Evolutionary conservation across 2,797 vertebrate genomes (phyloP), one percentile per base, ranked within the genome.

Genomic region (Pipistrellus kuhlii): DNA sequence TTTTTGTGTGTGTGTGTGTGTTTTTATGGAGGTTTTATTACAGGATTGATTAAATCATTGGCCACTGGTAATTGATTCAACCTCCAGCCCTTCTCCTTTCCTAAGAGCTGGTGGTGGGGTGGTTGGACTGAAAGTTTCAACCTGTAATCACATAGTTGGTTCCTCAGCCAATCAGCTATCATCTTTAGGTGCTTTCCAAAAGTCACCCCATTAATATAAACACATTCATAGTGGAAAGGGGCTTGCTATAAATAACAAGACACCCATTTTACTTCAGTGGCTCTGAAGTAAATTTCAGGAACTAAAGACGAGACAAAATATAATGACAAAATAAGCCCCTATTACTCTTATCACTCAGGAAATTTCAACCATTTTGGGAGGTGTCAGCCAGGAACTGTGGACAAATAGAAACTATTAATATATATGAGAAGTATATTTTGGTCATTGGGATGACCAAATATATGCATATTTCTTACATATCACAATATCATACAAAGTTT

Each of bases 351-450:
- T 38, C 51, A 78, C 53, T 57, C 48, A 72, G 48, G 35, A 72
- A 57, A 57, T 44, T 57, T 72, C 51, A 85, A 57, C 25, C 25
- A 48, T 71, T 85, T 85, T 68, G 51, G 82, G 66, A 85, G 71
- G 53, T 87, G 55, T 87, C 27, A 85, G 35, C 11, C 71, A 75
- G 41, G n/a, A 73, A 87, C 21, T 46, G 30, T 86, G 53, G 53
- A 62, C n/a, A 44, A 72, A 86, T 71, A 86, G 30, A 57, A 86
- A 73, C n/a, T 25, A n/a, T n/a, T n/a, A n/a, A n/a, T n/a, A 86
- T 62, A 73, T 46, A 86, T 59, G 53, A 46, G 30, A 73, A 75
- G 44, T 48, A 48, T 75, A 48, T 75, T 44, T 35, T 75, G 69
- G 69, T 86, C 53, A 73, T 75, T 41, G 32, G 55, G 48, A 62